These are phyloP conservation scores for Ericerus pela DNA, from an alignment of 1,140 invertebrate genomes.

Conservation along the genomic window DNA sequence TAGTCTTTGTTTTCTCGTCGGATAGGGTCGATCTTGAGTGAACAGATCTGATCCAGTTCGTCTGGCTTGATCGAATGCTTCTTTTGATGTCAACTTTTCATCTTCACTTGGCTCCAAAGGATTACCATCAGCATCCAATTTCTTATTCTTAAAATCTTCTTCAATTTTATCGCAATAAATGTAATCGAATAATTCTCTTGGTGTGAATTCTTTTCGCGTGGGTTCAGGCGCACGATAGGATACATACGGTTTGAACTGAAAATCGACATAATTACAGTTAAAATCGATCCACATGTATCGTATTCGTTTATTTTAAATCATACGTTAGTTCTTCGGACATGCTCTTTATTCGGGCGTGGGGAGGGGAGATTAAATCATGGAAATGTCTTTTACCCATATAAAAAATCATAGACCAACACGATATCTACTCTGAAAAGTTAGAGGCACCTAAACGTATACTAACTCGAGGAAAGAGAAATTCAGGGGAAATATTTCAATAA, in stretches of 20 bases:
- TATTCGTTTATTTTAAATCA: background rate
- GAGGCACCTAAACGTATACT: no score
- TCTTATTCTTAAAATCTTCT: conserved; percentile 54
- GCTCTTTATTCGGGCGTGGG: background rate
- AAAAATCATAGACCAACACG: background rate
- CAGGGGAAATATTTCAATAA: no score
- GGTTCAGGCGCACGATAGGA: conserved; percentile 40
- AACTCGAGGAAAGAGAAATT: no score
- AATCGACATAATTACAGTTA: background rate
- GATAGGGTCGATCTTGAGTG: conserved; percentile 17
- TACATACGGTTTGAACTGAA: conserved; percentile 20
- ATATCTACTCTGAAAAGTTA: no score
- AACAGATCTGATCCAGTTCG: conserved; percentile 69
- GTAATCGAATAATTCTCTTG: conserved; percentile 33
- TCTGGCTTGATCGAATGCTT: conserved; percentile 48
- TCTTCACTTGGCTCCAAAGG: conserved; percentile 52
- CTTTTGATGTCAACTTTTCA: conserved; percentile 51
- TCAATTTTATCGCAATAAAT: conserved; percentile 68
- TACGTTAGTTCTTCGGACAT: background rate
- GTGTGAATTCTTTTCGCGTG: conserved; percentile 42
- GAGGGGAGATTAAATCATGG: background rate
- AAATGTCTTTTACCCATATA: background rate
- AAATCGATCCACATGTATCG: background rate
- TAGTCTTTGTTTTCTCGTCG: background rate
- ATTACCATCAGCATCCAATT: conserved; percentile 49